A percentile compares a stretch with the other conserved stretches of the same genome.
Evolutionary conservation across 2,888 invertebrate species (phyloP).

Genomic region (Dasypogon diadema): DNA sequence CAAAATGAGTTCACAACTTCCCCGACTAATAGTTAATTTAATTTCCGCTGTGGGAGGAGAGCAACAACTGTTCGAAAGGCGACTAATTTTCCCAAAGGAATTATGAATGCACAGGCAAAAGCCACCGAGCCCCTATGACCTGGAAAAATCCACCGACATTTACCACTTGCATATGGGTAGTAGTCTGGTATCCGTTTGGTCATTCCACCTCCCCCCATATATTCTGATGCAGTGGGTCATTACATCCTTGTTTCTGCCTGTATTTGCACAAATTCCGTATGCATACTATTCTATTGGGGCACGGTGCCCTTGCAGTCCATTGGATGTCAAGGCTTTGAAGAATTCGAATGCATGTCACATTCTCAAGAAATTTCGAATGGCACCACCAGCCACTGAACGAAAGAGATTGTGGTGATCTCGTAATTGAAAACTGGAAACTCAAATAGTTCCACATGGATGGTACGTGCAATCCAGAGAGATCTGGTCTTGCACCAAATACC

Average conservation of each 20-base stretch:
- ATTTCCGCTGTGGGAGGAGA: not conserved
- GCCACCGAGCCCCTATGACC: too few species aligned
- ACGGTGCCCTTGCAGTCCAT: not conserved
- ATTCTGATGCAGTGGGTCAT: not conserved
- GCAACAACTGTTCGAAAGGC: constrained; percentile 11
- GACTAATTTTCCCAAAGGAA: constrained; percentile 1
- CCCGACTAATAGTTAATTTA: constrained; percentile 38
- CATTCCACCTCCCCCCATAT: not conserved
- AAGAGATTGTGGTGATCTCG: constrained; percentile 20
- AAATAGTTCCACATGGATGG: constrained; percentile 23
- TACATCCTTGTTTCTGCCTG: not conserved
- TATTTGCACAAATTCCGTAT: not conserved
- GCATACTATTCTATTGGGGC: not conserved
- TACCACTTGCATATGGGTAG: too few species aligned
- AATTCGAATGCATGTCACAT: constrained; percentile 35
- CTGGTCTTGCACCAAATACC: not conserved
- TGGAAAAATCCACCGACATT: too few species aligned
- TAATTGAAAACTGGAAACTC: constrained; percentile 42
- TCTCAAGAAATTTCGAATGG: constrained; percentile 16
- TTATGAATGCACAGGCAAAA: not conserved
- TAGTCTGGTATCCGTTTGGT: too few species aligned
- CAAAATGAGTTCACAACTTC: constrained; percentile 28
- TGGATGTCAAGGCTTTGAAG: not conserved
- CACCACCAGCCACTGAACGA: not conserved
- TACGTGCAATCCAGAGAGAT: not conserved